Percentiles rank a stretch among this genome's conserved stretches.
Evolutionary conservation across 2,113 vertebrate species (phyloP).

Genomic region (Neodon shergylaensis): DNA sequence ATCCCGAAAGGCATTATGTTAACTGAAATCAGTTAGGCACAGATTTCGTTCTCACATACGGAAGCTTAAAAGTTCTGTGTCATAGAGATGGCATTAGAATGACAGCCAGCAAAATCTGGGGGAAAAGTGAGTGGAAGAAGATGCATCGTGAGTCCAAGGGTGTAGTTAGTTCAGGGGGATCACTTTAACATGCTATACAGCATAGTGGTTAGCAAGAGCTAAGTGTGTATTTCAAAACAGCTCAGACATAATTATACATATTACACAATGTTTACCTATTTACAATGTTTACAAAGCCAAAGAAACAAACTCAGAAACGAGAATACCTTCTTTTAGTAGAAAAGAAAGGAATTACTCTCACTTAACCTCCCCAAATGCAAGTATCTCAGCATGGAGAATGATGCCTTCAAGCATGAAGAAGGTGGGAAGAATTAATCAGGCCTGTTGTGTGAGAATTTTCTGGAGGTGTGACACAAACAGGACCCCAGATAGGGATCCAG

Average conservation of each 20-base stretch:
- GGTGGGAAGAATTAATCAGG: background rate
- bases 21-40: background rate
- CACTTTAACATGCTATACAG: background rate
- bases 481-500: background rate
- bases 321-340: background rate
- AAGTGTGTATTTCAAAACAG: background rate
- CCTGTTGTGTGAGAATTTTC: background rate
- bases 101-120: background rate
- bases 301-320: background rate
- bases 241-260: too few relatives aligned
- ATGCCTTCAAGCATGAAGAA: background rate
- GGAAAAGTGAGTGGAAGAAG: background rate
- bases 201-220: background rate
- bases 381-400: background rate
- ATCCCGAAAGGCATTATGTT: background rate
- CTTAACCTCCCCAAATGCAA: background rate
- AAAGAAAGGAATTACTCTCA: background rate
- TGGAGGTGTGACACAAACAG: background rate
- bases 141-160: background rate
- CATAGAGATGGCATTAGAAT: background rate
- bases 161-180: background rate
- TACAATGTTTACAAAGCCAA: background rate
- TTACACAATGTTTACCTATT: background rate
- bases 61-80: background rate
- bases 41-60: background rate